Base-by-base conservation (phyloP, 2,113 vertebrate species). In the Dolichotis patagonum region DNA sequence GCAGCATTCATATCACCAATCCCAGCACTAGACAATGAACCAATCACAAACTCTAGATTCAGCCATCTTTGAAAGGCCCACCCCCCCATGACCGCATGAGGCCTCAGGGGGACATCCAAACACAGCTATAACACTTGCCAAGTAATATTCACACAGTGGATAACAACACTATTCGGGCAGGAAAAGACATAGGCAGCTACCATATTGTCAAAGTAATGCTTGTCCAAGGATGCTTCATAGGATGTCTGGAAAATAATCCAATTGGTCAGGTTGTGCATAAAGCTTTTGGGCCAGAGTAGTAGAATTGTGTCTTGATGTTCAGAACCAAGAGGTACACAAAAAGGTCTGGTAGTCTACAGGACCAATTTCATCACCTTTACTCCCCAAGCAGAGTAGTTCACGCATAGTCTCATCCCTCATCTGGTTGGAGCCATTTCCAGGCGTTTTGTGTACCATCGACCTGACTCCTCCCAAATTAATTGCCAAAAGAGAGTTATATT, bases 141-240 rank as follows among this genome's bases (percentile, higher is more conserved):
- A 1, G 30, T 62, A 20, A 52, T 56, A 22, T 38, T 1, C 12
- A 38, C 13, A 38, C 5, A 0, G 4, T 80, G 5, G 5, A 65
- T 3, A 77, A 16, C 9, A 87, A 13, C 13, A 7, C 5, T 38
- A 1, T 22, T 12, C 54, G 30, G 20, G 14, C 14, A 75, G 38
- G 22, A 5, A 22, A 54, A 19, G 56, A 0, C 62, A 52, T 10
- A 32, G 24, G 1, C 1, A 8, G 1, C 16, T 12, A 11, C 41
- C 41, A 28, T 38, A 12, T 60, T 52, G n/a, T 85, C 63, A 30
- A 32, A 52, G 43, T 16, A 32, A 10, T 19, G 30, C 35, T 71
- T 56, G 54, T 82, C 10, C n/a, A 41, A n/a, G 63, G 30, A 65
- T 12, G 28, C 46, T 41, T 90, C 10, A 3, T 1, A 28, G 32